These are phyloP conservation scores for Trichonephila clavipes DNA, from an alignment of 1,140 invertebrate genomes.

Conservation along the genomic window DNA sequence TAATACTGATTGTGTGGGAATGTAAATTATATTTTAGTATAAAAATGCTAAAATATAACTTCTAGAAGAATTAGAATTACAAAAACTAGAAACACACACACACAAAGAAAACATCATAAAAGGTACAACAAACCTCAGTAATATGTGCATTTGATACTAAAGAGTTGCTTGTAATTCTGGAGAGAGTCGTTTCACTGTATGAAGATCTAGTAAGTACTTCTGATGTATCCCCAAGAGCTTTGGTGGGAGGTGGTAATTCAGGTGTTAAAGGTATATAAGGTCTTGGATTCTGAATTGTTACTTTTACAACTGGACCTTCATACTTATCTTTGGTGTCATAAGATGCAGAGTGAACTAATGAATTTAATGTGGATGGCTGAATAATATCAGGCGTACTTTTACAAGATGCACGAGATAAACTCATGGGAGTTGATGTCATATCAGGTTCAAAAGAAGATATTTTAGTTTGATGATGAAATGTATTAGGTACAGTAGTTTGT, in stretches of 20 bases:
- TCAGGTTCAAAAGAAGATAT: conserved; percentile 60
- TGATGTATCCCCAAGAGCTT: conserved; percentile 87
- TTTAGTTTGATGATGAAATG: conserved; percentile 34
- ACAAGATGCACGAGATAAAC: conserved; percentile 62
- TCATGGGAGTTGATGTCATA: conserved; percentile 72
- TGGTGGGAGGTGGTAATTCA: conserved; percentile 90
- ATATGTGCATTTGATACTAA: conserved; percentile 88
- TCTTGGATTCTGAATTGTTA: conserved; percentile 78
- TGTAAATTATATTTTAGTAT: background rate
- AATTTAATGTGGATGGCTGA: conserved; percentile 59
- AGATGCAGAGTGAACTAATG: conserved; percentile 59
- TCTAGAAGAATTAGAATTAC: background rate
- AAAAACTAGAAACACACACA: background rate
- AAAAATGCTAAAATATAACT: background rate
- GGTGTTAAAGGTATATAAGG: conserved; percentile 79
- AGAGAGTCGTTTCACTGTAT: conserved; percentile 95
- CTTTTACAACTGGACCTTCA: conserved; percentile 83
- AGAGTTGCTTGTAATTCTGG: conserved; percentile 94
- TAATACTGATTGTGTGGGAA: too few relatives aligned
- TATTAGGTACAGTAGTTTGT: conserved; percentile 34
- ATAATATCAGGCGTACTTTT: conserved; percentile 71
- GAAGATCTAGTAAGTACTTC: conserved; percentile 96
- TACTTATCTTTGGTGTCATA: conserved; percentile 59
- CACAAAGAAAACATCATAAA: background rate
- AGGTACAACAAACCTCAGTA: conserved; percentile 87